Conservation (phyloP, 2,888 invertebrate species). For the Minunthozetes semirufus region DNA sequence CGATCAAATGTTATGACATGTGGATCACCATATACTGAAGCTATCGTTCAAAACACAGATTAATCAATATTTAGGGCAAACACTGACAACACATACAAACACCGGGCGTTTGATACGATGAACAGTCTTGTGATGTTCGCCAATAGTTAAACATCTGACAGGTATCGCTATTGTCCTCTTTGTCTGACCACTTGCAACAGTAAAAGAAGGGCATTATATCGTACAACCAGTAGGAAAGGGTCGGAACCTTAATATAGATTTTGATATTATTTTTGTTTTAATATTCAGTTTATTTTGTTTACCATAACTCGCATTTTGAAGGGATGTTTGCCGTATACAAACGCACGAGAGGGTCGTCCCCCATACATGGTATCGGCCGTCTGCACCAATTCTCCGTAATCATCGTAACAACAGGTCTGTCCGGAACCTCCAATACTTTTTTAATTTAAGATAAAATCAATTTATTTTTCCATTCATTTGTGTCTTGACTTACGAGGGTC, state of each 20-base stretch:
- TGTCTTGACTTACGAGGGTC: constrained; percentile 65
- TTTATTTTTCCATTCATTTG: constrained; percentile 50
- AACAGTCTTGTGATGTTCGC: constrained; percentile 89
- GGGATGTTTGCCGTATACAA: constrained; percentile 43
- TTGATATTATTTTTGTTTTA: not conserved
- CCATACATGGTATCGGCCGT: constrained; percentile 95
- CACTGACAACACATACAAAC: constrained; percentile 54
- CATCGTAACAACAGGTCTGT: constrained; percentile 96
- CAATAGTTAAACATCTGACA: constrained; percentile 92
- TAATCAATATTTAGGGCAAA: not conserved
- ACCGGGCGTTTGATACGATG: constrained; percentile 86
- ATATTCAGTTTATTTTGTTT: not conserved
- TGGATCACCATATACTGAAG: constrained; percentile 84
- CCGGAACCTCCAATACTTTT: constrained; percentile 80
- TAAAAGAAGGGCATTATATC: constrained; percentile 89
- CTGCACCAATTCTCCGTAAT: constrained; percentile 79
- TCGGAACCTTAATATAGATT: constrained; percentile 59
- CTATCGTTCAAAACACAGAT: constrained; percentile 16
- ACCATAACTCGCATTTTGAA: constrained; percentile 43
- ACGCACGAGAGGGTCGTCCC: constrained; percentile 55
- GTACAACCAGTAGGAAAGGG: constrained; percentile 89
- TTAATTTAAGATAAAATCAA: not conserved
- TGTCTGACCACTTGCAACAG: constrained; percentile 76
- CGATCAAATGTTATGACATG: constrained; percentile 89
- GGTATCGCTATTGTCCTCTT: constrained; percentile 80